Conservation (phyloP, 1,140 invertebrate genomes). For the Mya arenaria region DNA sequence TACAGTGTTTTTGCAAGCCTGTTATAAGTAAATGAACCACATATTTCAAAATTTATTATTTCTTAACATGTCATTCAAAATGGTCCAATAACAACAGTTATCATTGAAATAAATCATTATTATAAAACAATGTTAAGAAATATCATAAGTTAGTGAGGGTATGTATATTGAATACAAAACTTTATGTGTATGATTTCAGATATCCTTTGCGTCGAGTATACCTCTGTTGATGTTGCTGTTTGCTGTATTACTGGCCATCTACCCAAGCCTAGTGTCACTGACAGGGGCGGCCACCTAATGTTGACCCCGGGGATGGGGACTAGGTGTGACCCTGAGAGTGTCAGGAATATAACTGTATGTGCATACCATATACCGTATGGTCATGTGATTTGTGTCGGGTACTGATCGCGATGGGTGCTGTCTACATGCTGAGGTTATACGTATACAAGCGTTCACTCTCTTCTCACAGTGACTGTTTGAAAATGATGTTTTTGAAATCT, state of each 20-base stretch:
- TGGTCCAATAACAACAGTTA: too few species aligned
- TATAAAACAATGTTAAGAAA: background rate
- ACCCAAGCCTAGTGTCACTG: constrained; percentile 78
- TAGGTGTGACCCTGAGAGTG: too few species aligned
- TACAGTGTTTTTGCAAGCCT: background rate
- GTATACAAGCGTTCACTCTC: too few species aligned
- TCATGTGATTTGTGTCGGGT: too few species aligned
- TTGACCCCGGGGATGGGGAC: too few species aligned
- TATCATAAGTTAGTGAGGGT: background rate
- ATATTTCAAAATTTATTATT: background rate
- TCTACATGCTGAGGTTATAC: too few species aligned
- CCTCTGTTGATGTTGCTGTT: constrained; percentile 81
- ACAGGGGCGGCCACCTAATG: constrained; percentile 77
- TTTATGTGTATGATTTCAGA: constrained; percentile 70
- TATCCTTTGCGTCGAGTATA: constrained; percentile 80
- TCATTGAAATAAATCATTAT: background rate
- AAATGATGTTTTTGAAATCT: too few species aligned
- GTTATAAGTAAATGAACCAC: background rate
- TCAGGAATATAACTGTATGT: too few species aligned
- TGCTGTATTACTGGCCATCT: constrained; percentile 80
- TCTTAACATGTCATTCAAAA: too few species aligned
- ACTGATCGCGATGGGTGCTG: too few species aligned
- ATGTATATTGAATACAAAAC: background rate
- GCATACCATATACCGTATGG: too few species aligned
- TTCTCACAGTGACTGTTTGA: too few species aligned